Conservation (phyloP, 2,888 invertebrate species). For the Conistra vaccinii region DNA sequence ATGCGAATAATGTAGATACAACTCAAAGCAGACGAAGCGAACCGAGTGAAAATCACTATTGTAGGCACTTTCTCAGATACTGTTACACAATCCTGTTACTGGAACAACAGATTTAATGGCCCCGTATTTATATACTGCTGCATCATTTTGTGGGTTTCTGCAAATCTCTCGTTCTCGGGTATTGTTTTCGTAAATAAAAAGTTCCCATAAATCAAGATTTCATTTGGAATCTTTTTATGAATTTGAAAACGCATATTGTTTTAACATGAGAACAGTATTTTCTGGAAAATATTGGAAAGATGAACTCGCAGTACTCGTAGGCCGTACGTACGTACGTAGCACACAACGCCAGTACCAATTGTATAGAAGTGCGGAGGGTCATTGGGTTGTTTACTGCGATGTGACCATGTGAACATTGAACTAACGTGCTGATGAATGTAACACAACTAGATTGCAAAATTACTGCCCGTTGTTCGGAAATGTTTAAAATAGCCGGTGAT, state of each 20-base stretch:
- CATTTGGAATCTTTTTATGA: not conserved
- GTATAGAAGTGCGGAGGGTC: conserved; percentile 32
- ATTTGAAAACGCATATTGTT: conserved; percentile 3
- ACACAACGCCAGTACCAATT: conserved; percentile 12
- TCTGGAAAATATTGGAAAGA: not conserved
- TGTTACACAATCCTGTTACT: conserved; percentile 62
- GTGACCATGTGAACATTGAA: conserved; percentile 41
- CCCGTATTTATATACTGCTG: conserved; percentile 48
- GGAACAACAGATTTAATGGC: conserved; percentile 59
- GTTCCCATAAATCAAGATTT: not conserved
- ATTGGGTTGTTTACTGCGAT: conserved; percentile 43
- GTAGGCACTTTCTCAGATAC: conserved; percentile 60
- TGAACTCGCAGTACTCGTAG: not conserved
- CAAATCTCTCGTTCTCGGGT: conserved; percentile 13
- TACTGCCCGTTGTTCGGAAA: conserved; percentile 42
- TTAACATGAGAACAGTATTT: not conserved
- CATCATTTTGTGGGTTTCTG: conserved; percentile 39
- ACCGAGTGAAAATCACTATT: conserved; percentile 60
- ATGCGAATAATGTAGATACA: conserved; percentile 60
- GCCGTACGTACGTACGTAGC: not conserved
- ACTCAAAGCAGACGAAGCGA: conserved; percentile 56
- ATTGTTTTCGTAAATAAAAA: conserved; percentile 4
- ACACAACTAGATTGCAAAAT: conserved; percentile 55
- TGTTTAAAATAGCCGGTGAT: conserved; percentile 54
- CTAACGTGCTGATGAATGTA: conserved; percentile 40